These are phyloP conservation scores for Python bivittatus DNA, from an alignment of 2,113 vertebrate species.

Conservation along the genomic window DNA sequence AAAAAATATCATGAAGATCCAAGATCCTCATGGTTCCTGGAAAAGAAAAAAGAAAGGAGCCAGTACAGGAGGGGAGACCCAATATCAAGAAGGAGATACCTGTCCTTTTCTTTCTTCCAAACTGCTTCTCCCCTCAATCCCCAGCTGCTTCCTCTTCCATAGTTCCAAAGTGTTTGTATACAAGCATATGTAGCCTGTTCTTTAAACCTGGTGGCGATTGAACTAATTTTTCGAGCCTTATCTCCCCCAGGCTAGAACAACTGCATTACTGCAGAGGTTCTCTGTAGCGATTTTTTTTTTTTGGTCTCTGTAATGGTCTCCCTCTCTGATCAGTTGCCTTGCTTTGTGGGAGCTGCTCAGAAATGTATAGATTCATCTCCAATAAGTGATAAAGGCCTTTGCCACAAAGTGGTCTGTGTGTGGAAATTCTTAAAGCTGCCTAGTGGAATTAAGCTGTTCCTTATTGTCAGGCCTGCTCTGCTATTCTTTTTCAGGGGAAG, in stretches of 20 bases:
- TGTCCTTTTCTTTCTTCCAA: background rate
- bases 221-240: background rate
- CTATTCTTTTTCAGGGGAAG: background rate
- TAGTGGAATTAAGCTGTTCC: background rate
- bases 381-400: constrained; percentile 2
- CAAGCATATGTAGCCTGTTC: background rate
- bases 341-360: constrained; percentile 10
- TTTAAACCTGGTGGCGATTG: background rate
- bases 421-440: background rate
- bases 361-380: background rate
- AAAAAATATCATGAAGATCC: no score
- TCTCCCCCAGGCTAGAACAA: background rate
- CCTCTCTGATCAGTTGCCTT: background rate
- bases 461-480: background rate
- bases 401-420: background rate
- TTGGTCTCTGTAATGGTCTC: background rate
- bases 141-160: background rate
- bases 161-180: background rate
- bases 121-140: background rate
- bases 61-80: background rate
- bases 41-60: background rate
- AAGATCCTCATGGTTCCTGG: background rate
- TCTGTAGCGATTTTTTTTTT: background rate
- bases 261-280: background rate
- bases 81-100: background rate